A percentile compares a stretch with the other conserved stretches of the same genome.
Conservation (phyloP, 2,113 vertebrate genomes). For the Sminthopsis crassicaudata region DNA sequence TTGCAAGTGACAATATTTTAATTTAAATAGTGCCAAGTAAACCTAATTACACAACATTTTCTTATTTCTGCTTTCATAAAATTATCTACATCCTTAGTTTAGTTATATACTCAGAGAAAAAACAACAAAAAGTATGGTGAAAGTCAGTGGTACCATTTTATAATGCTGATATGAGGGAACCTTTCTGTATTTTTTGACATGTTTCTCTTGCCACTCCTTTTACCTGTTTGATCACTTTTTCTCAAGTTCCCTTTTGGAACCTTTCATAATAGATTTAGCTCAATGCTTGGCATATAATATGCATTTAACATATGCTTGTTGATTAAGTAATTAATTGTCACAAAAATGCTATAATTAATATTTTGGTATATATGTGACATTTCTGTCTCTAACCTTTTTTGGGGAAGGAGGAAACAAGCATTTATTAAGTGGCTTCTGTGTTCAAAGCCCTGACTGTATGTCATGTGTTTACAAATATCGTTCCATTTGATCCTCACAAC, state of each 20-base stretch:
- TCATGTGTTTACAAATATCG: background rate
- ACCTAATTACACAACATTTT: constrained; percentile 69
- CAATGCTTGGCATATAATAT: no score
- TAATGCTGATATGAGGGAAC: no score
- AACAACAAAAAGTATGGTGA: constrained; percentile 38
- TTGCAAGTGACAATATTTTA: constrained; percentile 65
- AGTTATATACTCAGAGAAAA: constrained; percentile 62
- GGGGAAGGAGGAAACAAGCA: background rate
- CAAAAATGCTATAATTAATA: no score
- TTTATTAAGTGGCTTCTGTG: background rate
- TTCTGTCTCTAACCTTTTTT: no score
- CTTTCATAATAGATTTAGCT: background rate
- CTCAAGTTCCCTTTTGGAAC: background rate
- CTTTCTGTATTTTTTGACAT: background rate
- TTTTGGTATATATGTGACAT: no score
- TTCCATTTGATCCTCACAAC: background rate
- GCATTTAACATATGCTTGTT: no score
- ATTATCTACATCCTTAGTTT: constrained; percentile 66
- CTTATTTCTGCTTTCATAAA: constrained; percentile 71
- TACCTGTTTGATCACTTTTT: background rate
- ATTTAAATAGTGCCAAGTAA: constrained; percentile 55
- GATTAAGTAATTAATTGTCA: no score
- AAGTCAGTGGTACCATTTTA: background rate
- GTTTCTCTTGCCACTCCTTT: background rate
- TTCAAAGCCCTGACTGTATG: background rate